Conservation (phyloP, 2,888 invertebrate species). For the Agrotis clavis region DNA sequence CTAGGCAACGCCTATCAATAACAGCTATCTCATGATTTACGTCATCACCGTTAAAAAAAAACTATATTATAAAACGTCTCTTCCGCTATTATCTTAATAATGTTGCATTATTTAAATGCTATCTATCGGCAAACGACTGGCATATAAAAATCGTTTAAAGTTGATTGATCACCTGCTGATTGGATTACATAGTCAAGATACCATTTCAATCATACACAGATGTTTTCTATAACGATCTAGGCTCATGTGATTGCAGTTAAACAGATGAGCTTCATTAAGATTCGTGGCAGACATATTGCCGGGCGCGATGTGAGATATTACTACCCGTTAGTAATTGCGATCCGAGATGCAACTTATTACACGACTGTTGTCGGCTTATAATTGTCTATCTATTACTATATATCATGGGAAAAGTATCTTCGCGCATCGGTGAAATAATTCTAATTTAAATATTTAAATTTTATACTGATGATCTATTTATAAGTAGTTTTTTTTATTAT, state of each 20-base stretch:
- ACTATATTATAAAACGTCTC: conserved; percentile 19
- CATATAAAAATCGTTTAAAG: conserved; percentile 46
- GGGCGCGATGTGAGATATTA: conserved; percentile 56
- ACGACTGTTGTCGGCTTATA: conserved; percentile 56
- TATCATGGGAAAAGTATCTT: conserved; percentile 23
- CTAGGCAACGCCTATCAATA: conserved; percentile 34
- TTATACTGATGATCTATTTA: not conserved
- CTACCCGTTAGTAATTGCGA: conserved; percentile 56
- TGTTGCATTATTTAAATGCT: conserved; percentile 32
- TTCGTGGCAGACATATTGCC: conserved; percentile 59
- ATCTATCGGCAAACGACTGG: conserved; percentile 23
- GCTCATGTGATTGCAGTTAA: conserved; percentile 40
- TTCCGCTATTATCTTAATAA: conserved; percentile 48
- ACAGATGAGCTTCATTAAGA: conserved; percentile 67
- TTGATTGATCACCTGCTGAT: conserved; percentile 56
- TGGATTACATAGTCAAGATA: conserved; percentile 44
- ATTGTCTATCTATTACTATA: conserved; percentile 46
- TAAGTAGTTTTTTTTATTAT: too few relatives aligned
- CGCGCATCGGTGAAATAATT: conserved; percentile 10
- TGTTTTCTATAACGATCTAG: conserved; percentile 51
- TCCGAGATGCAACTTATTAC: conserved; percentile 49
- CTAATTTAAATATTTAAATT: not conserved
- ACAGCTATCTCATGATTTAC: conserved; percentile 23
- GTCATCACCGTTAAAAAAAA: conserved; percentile 26
- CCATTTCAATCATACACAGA: conserved; percentile 40